phyloP scores from a whole-genome alignment of 35 echinoderm and acorn worm species.

The Eucidaris tribuloides region DNA sequence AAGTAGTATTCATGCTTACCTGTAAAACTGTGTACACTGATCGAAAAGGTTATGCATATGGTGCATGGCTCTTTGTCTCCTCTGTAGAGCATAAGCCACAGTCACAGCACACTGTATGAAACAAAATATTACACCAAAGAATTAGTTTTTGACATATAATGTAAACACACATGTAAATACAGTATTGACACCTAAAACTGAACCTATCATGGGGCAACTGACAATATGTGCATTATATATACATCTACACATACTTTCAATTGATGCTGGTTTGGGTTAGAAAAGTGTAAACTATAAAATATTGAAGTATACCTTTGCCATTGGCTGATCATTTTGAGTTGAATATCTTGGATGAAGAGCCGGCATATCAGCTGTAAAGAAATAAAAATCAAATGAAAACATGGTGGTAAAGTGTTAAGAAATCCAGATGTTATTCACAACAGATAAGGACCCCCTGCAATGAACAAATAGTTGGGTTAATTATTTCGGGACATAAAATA shows the following conservation, averaged over 20 bases:
- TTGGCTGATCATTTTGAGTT: slow-evolving; percentile 54
- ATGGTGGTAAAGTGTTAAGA: neutral
- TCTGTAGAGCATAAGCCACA: neutral
- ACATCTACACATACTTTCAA: neutral
- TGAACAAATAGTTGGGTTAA: neutral
- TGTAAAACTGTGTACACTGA: too few relatives aligned
- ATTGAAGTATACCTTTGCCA: slow-evolving; percentile 60
- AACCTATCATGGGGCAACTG: neutral
- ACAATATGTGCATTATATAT: neutral
- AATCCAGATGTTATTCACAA: neutral
- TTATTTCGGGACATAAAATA: neutral
- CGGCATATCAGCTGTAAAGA: slow-evolving; percentile 61
- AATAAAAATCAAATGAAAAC: slow-evolving; percentile 1
- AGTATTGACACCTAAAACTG: neutral
- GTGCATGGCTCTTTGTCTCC: neutral
- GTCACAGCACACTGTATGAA: neutral
- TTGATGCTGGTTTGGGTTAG: too few relatives aligned
- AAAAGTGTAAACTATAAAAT: neutral
- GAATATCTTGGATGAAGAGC: slow-evolving; percentile 51
- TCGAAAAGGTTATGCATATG: neutral
- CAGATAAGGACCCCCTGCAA: neutral
- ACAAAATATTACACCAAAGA: neutral
- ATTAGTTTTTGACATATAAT: neutral
- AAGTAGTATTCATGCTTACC: too few relatives aligned
- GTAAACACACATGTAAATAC: neutral